Evolutionary conservation across 2,888 invertebrate genomes (phyloP).

Genomic region (Rotaria sp.): DNA sequence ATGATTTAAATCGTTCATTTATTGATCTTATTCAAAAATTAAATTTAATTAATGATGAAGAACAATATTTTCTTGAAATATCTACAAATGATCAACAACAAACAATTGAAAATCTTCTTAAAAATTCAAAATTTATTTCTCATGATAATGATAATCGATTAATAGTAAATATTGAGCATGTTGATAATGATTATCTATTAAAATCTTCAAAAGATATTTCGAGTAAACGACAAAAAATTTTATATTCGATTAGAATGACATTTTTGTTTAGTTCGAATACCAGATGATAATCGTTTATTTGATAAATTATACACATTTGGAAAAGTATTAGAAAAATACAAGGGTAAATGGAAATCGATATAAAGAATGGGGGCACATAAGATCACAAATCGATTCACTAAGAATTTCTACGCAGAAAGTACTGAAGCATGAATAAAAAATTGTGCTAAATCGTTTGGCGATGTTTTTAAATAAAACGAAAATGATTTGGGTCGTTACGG

Average conservation of each 20-base stretch:
- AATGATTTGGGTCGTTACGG: too few species aligned
- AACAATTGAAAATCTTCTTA: background rate
- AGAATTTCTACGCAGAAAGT: too few species aligned
- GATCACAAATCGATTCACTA: too few species aligned
- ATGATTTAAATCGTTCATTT: background rate
- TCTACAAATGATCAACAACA: background rate
- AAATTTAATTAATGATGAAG: background rate
- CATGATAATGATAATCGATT: background rate
- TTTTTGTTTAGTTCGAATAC: background rate
- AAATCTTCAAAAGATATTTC: background rate
- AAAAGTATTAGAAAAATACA: background rate
- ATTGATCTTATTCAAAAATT: background rate
- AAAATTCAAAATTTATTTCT: background rate
- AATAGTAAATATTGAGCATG: background rate
- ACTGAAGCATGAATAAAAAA: too few species aligned
- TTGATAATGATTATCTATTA: background rate
- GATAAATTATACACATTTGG: background rate
- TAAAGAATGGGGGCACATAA: too few species aligned
- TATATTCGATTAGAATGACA: background rate
- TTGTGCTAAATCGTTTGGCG: too few species aligned
- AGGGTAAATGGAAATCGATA: background rate
- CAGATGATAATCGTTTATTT: constrained; percentile 1
- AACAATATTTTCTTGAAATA: background rate
- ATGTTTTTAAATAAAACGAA: too few species aligned
- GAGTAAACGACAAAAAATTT: background rate